Evolutionary conservation across 2,888 invertebrate species (phyloP).

Genomic region (Cyaniris semiargus): DNA sequence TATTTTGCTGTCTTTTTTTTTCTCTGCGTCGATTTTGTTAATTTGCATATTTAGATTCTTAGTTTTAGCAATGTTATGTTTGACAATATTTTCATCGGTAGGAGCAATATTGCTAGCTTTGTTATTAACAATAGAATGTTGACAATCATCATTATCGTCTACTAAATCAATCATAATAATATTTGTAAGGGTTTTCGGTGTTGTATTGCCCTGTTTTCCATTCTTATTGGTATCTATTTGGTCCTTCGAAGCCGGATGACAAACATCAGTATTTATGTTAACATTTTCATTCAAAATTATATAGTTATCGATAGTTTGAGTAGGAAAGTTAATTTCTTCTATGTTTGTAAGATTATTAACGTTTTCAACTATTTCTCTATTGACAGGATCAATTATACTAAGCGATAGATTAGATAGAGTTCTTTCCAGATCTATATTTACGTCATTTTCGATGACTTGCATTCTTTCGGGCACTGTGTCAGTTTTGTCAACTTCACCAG

Average conservation of each 20-base stretch:
- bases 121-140: background rate
- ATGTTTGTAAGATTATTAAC: background rate
- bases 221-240: background rate
- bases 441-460: background rate
- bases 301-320: background rate
- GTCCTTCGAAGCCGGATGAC: background rate
- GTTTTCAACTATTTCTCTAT: slow-evolving; percentile 24
- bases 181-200: background rate
- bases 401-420: slow-evolving; percentile 31
- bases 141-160: background rate
- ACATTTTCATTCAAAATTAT: background rate
- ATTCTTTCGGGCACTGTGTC: background rate
- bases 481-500: background rate
- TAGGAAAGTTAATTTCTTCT: background rate
- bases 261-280: background rate
- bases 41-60: background rate
- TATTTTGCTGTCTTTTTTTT: background rate
- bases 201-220: background rate
- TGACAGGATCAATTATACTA: slow-evolving; percentile 28
- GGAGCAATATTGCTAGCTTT: background rate
- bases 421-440: slow-evolving; percentile 26
- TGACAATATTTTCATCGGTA: background rate
- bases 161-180: background rate
- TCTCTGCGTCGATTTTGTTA: background rate
- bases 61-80: background rate